These are phyloP conservation scores for Andrena haemorrhoa DNA, from an alignment of 2,888 invertebrate species.

Conservation along the genomic window DNA sequence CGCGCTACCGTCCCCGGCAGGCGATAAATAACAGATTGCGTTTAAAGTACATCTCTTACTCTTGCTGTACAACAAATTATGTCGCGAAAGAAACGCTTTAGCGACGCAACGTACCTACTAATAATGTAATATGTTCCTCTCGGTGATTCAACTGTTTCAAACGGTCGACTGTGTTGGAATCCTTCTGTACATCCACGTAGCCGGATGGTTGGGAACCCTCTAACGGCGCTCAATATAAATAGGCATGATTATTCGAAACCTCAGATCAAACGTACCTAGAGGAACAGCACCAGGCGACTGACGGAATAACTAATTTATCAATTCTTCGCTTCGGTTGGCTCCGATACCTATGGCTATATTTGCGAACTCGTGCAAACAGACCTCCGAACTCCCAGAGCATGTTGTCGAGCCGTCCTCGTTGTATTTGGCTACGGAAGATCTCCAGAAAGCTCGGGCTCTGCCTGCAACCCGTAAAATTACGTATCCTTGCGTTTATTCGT, in stretches of 20 bases:
- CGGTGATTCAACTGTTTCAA: background rate
- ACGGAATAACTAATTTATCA: slow-evolving; percentile 85
- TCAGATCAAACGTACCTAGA: slow-evolving; percentile 79
- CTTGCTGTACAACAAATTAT: too few relatives aligned
- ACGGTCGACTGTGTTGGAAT: background rate
- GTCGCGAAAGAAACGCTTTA: background rate
- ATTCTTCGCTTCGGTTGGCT: slow-evolving; percentile 84
- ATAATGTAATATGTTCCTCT: too few relatives aligned
- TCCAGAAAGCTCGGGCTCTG: slow-evolving; percentile 54
- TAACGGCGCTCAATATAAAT: slow-evolving; percentile 67
- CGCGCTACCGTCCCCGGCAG: background rate
- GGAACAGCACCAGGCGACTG: slow-evolving; percentile 76
- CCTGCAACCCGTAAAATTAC: slow-evolving; percentile 39
- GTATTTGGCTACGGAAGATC: slow-evolving; percentile 65
- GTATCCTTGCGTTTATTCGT: slow-evolving; percentile 37
- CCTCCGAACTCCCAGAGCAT: slow-evolving; percentile 70
- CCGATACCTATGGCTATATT: slow-evolving; percentile 82
- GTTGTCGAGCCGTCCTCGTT: slow-evolving; percentile 63
- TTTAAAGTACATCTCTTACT: slow-evolving; percentile 1
- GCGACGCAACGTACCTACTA: too few relatives aligned
- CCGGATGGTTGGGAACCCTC: slow-evolving; percentile 33
- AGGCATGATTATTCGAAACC: slow-evolving; percentile 74
- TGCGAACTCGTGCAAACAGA: slow-evolving; percentile 81
- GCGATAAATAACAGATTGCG: slow-evolving; percentile 15
- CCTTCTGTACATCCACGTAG: slow-evolving; percentile 1